Base-by-base conservation (phyloP, 1,140 invertebrate genomes). In the Drosophila navojoa region DNA sequence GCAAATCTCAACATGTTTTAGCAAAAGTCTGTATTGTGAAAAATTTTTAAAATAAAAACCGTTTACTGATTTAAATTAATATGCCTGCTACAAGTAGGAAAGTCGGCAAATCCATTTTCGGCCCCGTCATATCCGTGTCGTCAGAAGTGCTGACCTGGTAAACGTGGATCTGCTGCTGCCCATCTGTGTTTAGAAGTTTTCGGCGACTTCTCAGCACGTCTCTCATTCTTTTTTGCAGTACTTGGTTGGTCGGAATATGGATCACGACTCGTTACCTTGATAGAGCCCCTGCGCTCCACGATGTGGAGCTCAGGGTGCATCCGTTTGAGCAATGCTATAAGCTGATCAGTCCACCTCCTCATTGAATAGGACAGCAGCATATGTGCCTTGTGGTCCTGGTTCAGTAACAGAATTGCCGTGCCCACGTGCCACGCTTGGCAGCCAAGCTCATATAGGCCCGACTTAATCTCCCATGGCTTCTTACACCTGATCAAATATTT, bases 371-470 rank as follows among this genome's bases (percentile, higher is more conserved):
- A 5, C 13, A n/a, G 40, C 2, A 1, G 1, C 42, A 16, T 45
- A 1, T 11, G 15, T 6, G 42, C 42, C n/a, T 45, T 45, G 5
- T 15, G 42, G 10, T 45, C 42, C n/a, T 15, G 42, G 10, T 16
- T 38, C 0, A 59, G 38, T 5, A 70, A 42, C 44, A 70, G 40
- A 9, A 38, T 47, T 5, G 58, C 44, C 1, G 66, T 54, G 1
- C 44, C 67, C 47, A 70, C 19, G 25, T 75, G 50, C 67, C 66
- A 70, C 6, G 35, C 25, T 9, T 52, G 29, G 7, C 53, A 52
- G 15, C 54, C 25, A 2, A 25, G 10, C 22, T 50, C 16, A 6
- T 45, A 15, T 1, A 45, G 9, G 15, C 7, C 5, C n/a, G 15
- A 5, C 42, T 5, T 3, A 15, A 0, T 16, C 6, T 45, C 42